Percentiles rank a stretch among this genome's conserved stretches.
Conservation (phyloP, 2,797 vertebrate species). For the Eutrigla gurnardus region DNA sequence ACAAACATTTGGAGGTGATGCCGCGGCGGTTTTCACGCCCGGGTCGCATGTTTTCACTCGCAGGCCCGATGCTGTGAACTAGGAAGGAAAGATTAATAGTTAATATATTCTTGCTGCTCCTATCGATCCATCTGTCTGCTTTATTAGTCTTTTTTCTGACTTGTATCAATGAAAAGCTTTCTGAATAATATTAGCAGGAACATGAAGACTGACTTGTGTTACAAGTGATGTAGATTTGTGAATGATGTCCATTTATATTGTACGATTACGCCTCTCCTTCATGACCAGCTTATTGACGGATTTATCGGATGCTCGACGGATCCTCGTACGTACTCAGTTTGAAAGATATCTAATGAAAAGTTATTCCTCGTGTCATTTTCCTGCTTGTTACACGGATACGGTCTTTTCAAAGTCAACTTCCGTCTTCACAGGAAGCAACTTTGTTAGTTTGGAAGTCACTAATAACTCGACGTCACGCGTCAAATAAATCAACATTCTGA, state of each 20-base stretch:
- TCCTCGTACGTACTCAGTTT: no score
- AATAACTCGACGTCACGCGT: no score
- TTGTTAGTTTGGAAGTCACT: no score
- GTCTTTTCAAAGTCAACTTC: no score
- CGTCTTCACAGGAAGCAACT: no score
- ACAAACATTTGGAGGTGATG: conserved; percentile 53
- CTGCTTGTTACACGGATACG: no score
- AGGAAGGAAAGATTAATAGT: not conserved
- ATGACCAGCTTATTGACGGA: no score
- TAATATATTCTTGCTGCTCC: not conserved
- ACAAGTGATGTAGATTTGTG: not conserved
- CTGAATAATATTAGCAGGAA: not conserved
- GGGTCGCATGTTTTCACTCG: conserved; percentile 31
- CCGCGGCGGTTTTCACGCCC: conserved; percentile 13
- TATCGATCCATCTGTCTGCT: no score
- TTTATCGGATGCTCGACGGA: no score
- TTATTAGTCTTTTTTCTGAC: not conserved
- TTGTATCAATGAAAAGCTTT: not conserved
- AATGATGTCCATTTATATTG: not conserved
- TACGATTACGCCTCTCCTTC: not conserved
- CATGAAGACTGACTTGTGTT: not conserved
- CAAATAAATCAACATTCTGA: no score
- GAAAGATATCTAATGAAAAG: no score
- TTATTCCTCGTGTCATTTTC: no score
- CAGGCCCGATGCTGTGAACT: not conserved